phyloP scores from a whole-genome alignment of 2,797 vertebrate species.

The Sorex maritimensis region DNA sequence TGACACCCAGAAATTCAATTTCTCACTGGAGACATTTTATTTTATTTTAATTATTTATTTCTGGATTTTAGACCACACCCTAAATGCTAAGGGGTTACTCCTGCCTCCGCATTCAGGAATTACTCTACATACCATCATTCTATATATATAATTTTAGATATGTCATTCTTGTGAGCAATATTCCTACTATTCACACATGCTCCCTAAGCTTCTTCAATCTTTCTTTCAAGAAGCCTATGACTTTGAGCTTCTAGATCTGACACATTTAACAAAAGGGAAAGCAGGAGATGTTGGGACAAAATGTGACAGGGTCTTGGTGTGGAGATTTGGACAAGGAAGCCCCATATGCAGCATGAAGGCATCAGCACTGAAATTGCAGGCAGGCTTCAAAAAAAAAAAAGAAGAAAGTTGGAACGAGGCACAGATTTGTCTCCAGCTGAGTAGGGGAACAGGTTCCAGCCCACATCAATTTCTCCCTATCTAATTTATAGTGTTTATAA shows the following conservation, averaged over 20 bases:
- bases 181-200: background rate
- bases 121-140: too few relatives aligned
- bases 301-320: background rate
- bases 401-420: background rate
- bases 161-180: background rate
- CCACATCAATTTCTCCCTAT: background rate
- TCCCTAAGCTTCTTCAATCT: background rate
- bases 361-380: constrained; percentile 6
- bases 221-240: constrained; percentile 22
- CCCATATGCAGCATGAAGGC: background rate
- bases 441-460: background rate
- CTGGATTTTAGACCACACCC: too few relatives aligned
- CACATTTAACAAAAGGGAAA: background rate
- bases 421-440: background rate
- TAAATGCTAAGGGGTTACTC: too few relatives aligned
- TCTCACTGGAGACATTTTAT: background rate
- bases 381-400: background rate
- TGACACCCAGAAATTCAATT: background rate
- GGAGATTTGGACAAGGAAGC: background rate
- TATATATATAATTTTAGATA: too few relatives aligned
- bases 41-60: too few relatives aligned
- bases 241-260: background rate
- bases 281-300: background rate
- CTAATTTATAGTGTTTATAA: background rate
- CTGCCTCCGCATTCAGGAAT: too few relatives aligned